Conservation (phyloP, 2,797 vertebrate species). For the Acrossocheilus wenchowensis region DNA sequence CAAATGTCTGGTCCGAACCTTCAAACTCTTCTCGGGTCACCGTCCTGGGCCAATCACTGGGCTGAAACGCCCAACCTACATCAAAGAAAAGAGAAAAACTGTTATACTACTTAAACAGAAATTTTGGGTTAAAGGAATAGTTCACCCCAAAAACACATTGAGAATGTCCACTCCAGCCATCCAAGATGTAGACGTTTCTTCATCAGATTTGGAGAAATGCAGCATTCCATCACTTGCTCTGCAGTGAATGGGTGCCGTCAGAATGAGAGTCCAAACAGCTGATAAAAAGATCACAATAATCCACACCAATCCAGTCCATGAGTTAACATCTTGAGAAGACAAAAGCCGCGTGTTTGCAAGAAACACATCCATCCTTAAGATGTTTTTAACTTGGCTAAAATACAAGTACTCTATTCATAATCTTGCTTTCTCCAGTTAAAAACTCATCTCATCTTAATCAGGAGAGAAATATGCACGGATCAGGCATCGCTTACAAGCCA, state of each 20-base stretch:
- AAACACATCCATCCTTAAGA: background rate
- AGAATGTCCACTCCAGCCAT: background rate
- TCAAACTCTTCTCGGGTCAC: slow-evolving; percentile 67
- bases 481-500: background rate
- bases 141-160: background rate
- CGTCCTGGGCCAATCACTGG: slow-evolving; percentile 68
- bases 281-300: background rate
- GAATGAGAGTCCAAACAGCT: background rate
- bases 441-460: background rate
- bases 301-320: background rate
- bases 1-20: slow-evolving; percentile 71
- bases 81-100: background rate
- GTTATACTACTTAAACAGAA: background rate
- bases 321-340: background rate
- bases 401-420: background rate
- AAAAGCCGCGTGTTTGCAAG: background rate
- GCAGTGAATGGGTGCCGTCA: background rate
- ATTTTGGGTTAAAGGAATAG: background rate
- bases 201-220: background rate
- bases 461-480: background rate
- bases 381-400: background rate
- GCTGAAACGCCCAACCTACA: slow-evolving; percentile 80
- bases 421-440: background rate
- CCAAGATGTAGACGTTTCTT: background rate
- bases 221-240: no score